Evolutionary conservation across 2,113 vertebrate species (phyloP).

Genomic region (Oxyura jamaicensis): DNA sequence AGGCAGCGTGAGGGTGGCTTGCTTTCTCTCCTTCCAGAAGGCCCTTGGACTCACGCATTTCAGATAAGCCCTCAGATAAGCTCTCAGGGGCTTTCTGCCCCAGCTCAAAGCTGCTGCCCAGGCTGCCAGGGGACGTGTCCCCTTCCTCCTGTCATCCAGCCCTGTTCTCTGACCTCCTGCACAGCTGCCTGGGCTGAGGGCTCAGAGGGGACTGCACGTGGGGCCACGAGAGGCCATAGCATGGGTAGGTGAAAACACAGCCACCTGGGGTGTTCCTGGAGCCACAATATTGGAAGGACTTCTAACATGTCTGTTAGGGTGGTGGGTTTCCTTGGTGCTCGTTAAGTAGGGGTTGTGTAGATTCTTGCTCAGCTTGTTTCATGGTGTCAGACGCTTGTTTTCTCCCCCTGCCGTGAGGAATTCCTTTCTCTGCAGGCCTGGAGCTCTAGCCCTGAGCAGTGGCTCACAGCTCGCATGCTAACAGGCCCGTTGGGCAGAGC

Average conservation of each 20-base stretch:
- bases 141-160: background rate
- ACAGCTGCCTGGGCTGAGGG: rapidly evolving
- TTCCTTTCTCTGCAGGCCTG: background rate
- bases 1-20: rapidly evolving
- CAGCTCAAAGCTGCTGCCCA: background rate
- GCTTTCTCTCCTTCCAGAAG: background rate
- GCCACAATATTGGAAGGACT: background rate
- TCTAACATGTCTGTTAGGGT: background rate
- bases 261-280: background rate
- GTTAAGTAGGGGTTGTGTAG: background rate
- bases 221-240: background rate
- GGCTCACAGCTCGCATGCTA: background rate
- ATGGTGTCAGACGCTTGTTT: background rate
- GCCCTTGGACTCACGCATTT: background rate
- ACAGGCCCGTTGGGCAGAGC: background rate
- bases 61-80: background rate
- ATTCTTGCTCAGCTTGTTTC: background rate
- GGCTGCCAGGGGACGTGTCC: background rate
- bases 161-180: background rate
- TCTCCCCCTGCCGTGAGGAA: background rate
- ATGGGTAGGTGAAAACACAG: background rate
- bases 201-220: background rate
- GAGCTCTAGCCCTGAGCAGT: background rate
- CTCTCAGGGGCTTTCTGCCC: background rate
- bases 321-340: too few relatives aligned